Evolutionary conservation across 2,888 invertebrate genomes (phyloP).

Genomic region (Tethea ocularis): DNA sequence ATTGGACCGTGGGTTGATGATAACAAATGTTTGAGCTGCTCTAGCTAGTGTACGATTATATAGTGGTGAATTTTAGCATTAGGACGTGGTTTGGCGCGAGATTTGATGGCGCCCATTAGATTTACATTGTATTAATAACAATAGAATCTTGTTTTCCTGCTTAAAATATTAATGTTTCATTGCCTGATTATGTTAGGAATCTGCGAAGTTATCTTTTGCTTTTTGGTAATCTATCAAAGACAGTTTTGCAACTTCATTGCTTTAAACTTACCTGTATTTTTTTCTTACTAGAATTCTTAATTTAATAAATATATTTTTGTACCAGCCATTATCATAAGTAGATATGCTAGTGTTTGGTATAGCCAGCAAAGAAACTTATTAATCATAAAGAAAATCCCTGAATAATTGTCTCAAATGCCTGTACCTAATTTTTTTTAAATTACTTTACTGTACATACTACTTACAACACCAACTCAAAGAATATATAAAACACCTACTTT

Average conservation of each 20-base stretch:
- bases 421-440: too few species aligned
- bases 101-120: neutral
- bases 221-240: neutral
- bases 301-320: too few species aligned
- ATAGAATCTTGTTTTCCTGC: conserved; percentile 41
- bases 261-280: neutral
- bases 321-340: too few species aligned
- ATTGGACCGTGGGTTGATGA: conserved; percentile 37
- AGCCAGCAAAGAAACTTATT: too few species aligned
- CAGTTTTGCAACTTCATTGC: neutral
- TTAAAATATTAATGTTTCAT: conserved; percentile 16
- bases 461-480: too few species aligned
- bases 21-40: conserved; percentile 34
- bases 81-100: neutral
- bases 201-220: neutral
- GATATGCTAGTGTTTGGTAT: too few species aligned
- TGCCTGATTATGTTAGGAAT: conserved; percentile 13
- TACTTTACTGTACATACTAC: too few species aligned
- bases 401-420: too few species aligned
- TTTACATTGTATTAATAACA: conserved; percentile 16
- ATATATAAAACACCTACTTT: too few species aligned
- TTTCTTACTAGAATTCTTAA: too few species aligned
- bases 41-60: conserved; percentile 17
- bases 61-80: neutral
- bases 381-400: too few species aligned